Base-by-base conservation (phyloP, 2,888 invertebrate species). In the Allacma fusca region DNA sequence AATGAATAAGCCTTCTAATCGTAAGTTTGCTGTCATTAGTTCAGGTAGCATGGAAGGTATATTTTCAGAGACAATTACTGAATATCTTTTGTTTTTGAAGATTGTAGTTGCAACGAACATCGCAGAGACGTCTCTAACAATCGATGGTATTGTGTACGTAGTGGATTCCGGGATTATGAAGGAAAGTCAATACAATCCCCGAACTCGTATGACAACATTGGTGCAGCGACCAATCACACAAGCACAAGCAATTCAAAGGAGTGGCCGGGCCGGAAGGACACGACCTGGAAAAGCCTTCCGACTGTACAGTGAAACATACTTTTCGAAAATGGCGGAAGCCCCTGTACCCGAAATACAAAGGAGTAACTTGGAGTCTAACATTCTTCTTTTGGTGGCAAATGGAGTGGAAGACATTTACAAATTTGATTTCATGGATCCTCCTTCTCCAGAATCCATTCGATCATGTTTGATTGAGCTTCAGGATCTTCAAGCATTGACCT, bases 361-460 rank as follows among this genome's bases (percentile, higher is more conserved):
- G 12, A 50, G 50, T 13, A 76, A 78, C 57, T 26, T 78, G 21
- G 72, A 76, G 9, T 28, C 64, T 0, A 40, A 43, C 0, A 21
- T 78, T 1, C 68, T 78, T 16, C 72, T 72, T 16, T 57, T 78
- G 4, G 72, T 40, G 4, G 64, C 76, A 0, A 28, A 64, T 65
- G 99, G 99, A 28, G 98, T 99, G 85, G 98, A 99, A 86, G 98
- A 99, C 88, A 89, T 99, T 76, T 88, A 99, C 24, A 95, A 96
- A 86, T 99, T 99, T 87, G 98, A 99, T 89, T 99, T 99, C 88
- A 98, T 99, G 87, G 59, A 28, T 13, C 69, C 69, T 2, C 75
- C 75, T 9, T 98, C 98, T 0, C 95, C 96, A 26, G 97, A 98
- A 88, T 95, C 97, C 0, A 90, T 99, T 83, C 95, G 98, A 79